Evolutionary conservation across 2,113 vertebrate genomes (phyloP), one percentile per base, ranked within the genome.

Genomic region (Argyrosomus japonicus): DNA sequence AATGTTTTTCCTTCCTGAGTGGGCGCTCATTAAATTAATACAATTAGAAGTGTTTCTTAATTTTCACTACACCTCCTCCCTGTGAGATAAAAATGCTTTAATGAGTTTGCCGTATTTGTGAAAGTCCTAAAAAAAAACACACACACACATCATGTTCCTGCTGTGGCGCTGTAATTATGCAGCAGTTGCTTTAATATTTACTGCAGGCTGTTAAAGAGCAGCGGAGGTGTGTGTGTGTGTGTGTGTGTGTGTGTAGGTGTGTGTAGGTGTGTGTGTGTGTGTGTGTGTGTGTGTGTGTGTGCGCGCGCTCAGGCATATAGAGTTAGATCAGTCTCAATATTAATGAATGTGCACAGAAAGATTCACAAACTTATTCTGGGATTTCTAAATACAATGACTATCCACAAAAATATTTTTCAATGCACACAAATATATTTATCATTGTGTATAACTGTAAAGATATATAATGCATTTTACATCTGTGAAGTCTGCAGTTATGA

Each of bases 121-220:
- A 1, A 70, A 71, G 32, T 0, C 21, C 11, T 29, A n/a, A 12
- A 17, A 79, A 79, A 62, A 15, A 18, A 63, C 40, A 67, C 3
- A 32, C 40, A 6, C 14, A 23, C 13, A 36, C 32, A 6, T 36
- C 36, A 40, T 8, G 51, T 60, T 14, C 36, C 32, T 15, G 36
- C 65, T 48, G 61, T 0, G 0, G 23, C 0, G 0, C 23, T 71
- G 54, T 71, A 73, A 88, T 83, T 80, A 18, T 45, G 78, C 57
- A 77, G 63, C 40, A 60, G 51, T 4, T 63, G n/a, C 47, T 78
- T 51, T 21, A 60, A 83, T 51, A 73, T 64, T 75, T 53, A 69
- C 53, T 70, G 64, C 77, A 83, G 61, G 72, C 68, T 64, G 61
- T 63, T 61, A 6, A 48, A 65, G 50, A 71, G 25, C 61, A 81